Base-by-base conservation (phyloP, 2,888 invertebrate genomes). In the Pammene aurita region DNA sequence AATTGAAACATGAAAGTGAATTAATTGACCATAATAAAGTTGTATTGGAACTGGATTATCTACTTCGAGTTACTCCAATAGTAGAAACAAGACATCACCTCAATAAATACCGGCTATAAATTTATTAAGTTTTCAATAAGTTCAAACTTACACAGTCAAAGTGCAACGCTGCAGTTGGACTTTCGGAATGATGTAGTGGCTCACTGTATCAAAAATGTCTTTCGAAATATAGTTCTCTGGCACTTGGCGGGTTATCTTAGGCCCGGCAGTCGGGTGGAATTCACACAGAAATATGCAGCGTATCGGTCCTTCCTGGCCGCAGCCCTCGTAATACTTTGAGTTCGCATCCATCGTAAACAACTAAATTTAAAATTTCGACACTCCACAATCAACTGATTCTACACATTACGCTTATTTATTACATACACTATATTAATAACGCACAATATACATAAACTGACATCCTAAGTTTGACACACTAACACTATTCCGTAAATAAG, bases 151-250 rank as follows among this genome's bases (percentile, higher is more conserved):
- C 95, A 97, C 95, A 71, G 96, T 96, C 77, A 97, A 94, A 38
- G 96, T 95, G 81, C 96, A 95, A 76, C 96, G 92, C 80, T 96
- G 95, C 5, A 97, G 90, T 80, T 97, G 96, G 64, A 95, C 95
- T 89, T 97, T 97, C 7, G 97, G 96, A 82, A 97, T 97, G 70
- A 97, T 95, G 83, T 96, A 97, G 76, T 95, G 96, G 84, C 96
- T 96, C 69, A 97, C 95, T 61, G 95, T 95, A 86, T 97, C 96
- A 87, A 97, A 97, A 70, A 95, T 94, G 78, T 96, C 96, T 87
- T 96, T 96, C 0, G 95, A 95, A 73, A 97, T 95, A 82, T 94
- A 95, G 82, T 96, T 95, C 76, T 95, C 95, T 61, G 97, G 97
- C 72, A 96, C 96, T 93, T 96, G 96, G 84, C 96, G 96, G 46